phyloP scores from a whole-genome alignment of 2,797 vertebrate species.

The Syngnathus rostellatus region DNA sequence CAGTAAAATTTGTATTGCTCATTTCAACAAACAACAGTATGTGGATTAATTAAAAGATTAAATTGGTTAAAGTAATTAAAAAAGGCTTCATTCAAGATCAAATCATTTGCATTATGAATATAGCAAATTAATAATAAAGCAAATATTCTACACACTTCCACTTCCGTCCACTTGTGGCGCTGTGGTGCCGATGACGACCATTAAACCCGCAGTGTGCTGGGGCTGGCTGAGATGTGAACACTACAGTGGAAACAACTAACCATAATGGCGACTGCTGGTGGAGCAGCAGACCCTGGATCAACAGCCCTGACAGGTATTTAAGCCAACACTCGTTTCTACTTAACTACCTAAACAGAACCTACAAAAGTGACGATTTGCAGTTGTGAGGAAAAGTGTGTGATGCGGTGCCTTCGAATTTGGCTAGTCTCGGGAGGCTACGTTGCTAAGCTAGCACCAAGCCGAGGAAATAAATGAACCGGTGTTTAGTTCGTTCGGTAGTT shows the following conservation, averaged over 20 bases:
- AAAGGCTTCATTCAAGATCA: not conserved
- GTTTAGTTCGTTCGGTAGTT: conserved; percentile 15
- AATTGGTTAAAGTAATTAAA: not conserved
- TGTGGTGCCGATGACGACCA: conserved; percentile 19
- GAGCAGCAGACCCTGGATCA: conserved; percentile 66
- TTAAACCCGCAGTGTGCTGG: conserved; percentile 23
- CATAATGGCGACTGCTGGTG: conserved; percentile 78
- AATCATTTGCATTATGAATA: not conserved
- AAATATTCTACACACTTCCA: not conserved
- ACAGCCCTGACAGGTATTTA: conserved; percentile 69
- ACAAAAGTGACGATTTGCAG: not conserved
- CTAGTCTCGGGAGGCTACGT: conserved; percentile 29
- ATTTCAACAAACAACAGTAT: not conserved
- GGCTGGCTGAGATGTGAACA: conserved; percentile 41
- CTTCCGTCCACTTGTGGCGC: conserved; percentile 31
- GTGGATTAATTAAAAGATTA: not conserved
- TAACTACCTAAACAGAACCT: not conserved
- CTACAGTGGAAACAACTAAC: conserved; percentile 19
- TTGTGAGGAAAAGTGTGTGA: not conserved
- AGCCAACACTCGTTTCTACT: not conserved
- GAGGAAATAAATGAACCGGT: conserved; percentile 35
- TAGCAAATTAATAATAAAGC: no score
- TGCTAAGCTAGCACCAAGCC: conserved; percentile 41
- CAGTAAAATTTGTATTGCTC: not conserved
- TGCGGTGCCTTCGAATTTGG: not conserved